Evolutionary conservation across 1,140 invertebrate genomes (phyloP).

Genomic region (Brachionus rotundiformis): DNA sequence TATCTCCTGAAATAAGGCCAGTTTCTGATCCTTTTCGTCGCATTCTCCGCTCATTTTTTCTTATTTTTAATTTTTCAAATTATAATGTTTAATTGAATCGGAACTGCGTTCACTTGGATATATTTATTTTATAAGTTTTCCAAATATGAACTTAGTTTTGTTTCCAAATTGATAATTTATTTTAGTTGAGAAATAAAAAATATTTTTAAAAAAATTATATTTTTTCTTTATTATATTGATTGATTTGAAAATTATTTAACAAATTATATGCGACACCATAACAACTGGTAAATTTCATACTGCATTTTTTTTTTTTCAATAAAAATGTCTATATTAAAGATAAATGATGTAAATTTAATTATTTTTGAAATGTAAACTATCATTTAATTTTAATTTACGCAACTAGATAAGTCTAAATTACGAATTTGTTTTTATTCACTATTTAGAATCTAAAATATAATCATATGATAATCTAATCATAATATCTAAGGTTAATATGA

Average conservation of each 20-base stretch:
- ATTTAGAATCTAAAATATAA: too few species aligned
- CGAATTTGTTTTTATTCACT: neutral
- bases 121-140: neutral
- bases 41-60: conserved; percentile 1
- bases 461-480: too few species aligned
- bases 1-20: conserved; percentile 47
- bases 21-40: neutral
- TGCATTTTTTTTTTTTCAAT: neutral
- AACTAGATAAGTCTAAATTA: neutral
- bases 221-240: neutral
- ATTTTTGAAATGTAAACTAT: too few species aligned
- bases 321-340: too few species aligned
- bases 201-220: neutral
- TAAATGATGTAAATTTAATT: too few species aligned
- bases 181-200: neutral
- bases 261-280: neutral
- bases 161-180: neutral
- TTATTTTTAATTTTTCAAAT: neutral
- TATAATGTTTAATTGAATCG: conserved; percentile 25
- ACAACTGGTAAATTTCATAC: neutral
- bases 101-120: neutral
- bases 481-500: too few species aligned
- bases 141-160: conserved; percentile 16
- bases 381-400: neutral
- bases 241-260: neutral